Base-by-base conservation (phyloP, 2,888 invertebrate genomes). In the Augiades crinisus region DNA sequence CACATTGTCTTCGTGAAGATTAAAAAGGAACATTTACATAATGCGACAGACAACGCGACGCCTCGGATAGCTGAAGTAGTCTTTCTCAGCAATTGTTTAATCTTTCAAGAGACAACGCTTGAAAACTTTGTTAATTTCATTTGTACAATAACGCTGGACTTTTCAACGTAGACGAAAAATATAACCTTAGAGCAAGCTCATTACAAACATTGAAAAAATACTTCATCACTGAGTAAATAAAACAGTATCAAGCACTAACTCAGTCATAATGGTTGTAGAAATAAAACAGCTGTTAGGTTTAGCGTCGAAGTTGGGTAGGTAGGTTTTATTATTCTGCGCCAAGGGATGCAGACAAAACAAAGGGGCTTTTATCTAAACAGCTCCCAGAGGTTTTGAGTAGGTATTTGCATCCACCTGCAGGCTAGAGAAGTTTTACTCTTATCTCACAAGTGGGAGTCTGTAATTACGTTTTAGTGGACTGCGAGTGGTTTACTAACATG, bases 381-480 rank as follows among this genome's bases (percentile, higher is more conserved):
- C 52, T 54, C 44, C 14, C 22, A 36, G 21, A 56, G 58, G 60
- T 61, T 62, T 62, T 55, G 58, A 57, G 61, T 43, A 50, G 50
- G 43, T 62, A 67, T 80, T 78, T 81, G 81, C 78, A 81, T 81
- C 70, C 71, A 69, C 68, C 69, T 80, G 72, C 73, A 78, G 67
- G 72, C 70, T 68, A 62, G 59, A 62, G 58, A 41, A 57, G 51
- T 53, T 53, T 62, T 69, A 65, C 60, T 68, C 69, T 64, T 63
- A 62, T 65, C 59, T 61, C 65, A 65, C 69, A 70, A 71, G 70
- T 72, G 66, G 67, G 64, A 66, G 70, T 72, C 66, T 70, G 77
- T 84, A 75, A 81, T 76, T 75, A 74, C 69, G 70, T 72, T 65
- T 52, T 61, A 61, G 57, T 66, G 53, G 70, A 72, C 69, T 66